Percentiles rank a stretch among this genome's conserved stretches.
phyloP scores from a whole-genome alignment of 23 tunicate species.

The Trididemnum clinides region DNA sequence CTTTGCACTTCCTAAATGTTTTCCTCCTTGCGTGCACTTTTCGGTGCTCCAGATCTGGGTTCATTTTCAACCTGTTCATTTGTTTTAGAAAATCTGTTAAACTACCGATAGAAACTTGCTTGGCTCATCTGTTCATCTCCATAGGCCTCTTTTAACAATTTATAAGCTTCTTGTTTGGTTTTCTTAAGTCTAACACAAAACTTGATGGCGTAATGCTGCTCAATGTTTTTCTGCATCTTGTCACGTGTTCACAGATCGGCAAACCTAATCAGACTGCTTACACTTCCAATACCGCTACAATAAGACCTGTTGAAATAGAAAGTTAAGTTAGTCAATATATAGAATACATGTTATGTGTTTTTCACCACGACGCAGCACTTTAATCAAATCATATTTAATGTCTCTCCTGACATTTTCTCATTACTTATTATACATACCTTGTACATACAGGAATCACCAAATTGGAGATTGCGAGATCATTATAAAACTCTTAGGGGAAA shows the following conservation, averaged over 20 bases:
- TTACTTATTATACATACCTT: background rate
- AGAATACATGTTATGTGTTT: background rate
- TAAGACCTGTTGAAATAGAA: constrained; percentile 7
- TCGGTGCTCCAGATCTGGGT: constrained; percentile 12
- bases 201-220: constrained; percentile 7
- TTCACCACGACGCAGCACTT: background rate
- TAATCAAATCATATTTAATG: background rate
- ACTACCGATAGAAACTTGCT: constrained; percentile 25
- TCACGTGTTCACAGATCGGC: constrained; percentile 6
- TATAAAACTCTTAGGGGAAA: too few relatives aligned
- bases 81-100: constrained; percentile 3
- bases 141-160: constrained; percentile 4
- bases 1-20: constrained; percentile 13
- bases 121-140: constrained; percentile 17
- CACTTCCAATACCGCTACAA: background rate
- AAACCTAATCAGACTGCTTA: constrained; percentile 15
- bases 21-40: constrained; percentile 20
- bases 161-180: too few relatives aligned
- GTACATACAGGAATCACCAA: too few relatives aligned
- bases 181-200: background rate
- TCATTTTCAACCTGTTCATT: constrained; percentile 19
- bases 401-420: too few relatives aligned
- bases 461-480: too few relatives aligned
- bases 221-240: background rate
- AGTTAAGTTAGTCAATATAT: background rate